A percentile compares a stretch with the other conserved stretches of the same genome.
Evolutionary conservation across 2,113 vertebrate genomes (phyloP).

Genomic region (Diadophis punctatus): DNA sequence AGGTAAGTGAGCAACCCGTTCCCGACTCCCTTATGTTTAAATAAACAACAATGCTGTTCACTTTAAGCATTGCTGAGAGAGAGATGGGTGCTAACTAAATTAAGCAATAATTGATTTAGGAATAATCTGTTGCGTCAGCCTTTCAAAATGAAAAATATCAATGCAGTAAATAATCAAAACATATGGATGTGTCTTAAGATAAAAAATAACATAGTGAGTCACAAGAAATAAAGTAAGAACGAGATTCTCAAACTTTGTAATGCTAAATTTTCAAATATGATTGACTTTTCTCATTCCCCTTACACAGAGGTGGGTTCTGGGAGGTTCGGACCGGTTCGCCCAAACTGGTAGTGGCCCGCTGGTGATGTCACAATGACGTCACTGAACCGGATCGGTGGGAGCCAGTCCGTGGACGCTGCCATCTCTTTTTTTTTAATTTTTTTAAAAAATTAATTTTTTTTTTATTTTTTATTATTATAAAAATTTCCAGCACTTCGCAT

Average conservation of each 20-base stretch:
- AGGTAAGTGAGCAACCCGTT: no score
- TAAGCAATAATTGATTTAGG: not conserved
- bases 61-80: not conserved
- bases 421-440: no score
- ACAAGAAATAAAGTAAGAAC: not conserved
- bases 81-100: not conserved
- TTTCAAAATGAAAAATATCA: not conserved
- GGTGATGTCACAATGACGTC: no score
- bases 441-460: no score
- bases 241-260: not conserved
- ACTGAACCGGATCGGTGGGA: no score
- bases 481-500: no score
- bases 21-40: not conserved
- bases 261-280: not conserved
- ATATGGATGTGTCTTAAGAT: not conserved
- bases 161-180: not conserved
- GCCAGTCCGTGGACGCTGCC: no score
- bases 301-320: no score
- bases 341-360: no score
- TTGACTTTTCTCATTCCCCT: not conserved
- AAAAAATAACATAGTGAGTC: not conserved
- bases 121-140: not conserved
- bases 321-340: no score
- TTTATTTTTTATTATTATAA: no score
- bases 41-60: not conserved